Base-by-base conservation (phyloP, 2,888 invertebrate species). In the Mylabris sibirica region DNA sequence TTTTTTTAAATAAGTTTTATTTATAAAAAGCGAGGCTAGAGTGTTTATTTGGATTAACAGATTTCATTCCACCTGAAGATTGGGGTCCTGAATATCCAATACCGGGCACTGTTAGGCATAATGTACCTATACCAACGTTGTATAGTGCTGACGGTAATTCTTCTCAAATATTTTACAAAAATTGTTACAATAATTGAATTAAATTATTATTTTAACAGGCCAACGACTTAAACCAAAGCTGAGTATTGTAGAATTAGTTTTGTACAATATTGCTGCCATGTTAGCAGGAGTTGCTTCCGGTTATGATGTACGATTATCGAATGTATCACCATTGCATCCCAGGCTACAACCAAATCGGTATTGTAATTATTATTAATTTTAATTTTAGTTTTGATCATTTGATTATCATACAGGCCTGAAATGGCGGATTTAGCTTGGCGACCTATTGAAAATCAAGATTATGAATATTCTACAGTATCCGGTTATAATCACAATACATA, bases 261-360 rank as follows among this genome's bases (percentile, higher is more conserved):
- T 98, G 73, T 97, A 94, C 87, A 96, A 96, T 84, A 95, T 97
- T 89, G 96, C 96, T 65, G 93, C 96, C 64, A 89, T 97, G 86
- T 86, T 98, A 80, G 97, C 97, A 3, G 93, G 96, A 30, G 94
- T 98, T 53, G 95, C 94, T 3, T 93, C 95, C 49, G 98, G 97
- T 0, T 97, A 95, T 82, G 97, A 98, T 87, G 93, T 98, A 64
- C 89, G 96, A 80, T 89, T 95, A 84, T 94, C 95, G 59, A 96
- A 96, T 82, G 90, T 94, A 64, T 92, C 93, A 75, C 93, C 94
- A 0, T 87, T 95, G 73, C 95, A 95, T 86, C 95, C 95, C 8
- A 89, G 91, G 69, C 84, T 95, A 69, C 91, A 93, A 80, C 93
- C 94, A 0, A 90, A 90, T 69, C 89, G 90, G 89, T 90, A 84